These are phyloP conservation scores for Matsumyia berberina DNA, from an alignment of 2,888 invertebrate species.

Conservation along the genomic window DNA sequence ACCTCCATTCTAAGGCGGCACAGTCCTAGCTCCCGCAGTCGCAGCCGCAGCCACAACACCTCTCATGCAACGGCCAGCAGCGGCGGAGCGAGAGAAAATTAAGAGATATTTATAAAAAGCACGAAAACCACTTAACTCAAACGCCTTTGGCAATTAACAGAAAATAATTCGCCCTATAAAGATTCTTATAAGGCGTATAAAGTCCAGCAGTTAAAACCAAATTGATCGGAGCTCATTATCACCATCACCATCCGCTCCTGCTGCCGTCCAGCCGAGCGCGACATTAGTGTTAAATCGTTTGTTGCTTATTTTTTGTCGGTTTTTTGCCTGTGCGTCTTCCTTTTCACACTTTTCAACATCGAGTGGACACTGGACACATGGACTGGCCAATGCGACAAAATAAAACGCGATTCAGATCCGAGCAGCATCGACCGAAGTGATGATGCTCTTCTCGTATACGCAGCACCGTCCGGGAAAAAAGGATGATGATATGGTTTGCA, in stretches of 20 bases:
- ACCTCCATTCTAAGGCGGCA: slow-evolving; percentile 36
- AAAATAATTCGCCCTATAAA: slow-evolving; percentile 79
- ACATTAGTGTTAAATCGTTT: slow-evolving; percentile 76
- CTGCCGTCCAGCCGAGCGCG: slow-evolving; percentile 58
- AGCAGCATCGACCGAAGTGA: slow-evolving; percentile 5
- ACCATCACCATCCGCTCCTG: slow-evolving; percentile 68
- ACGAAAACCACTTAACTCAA: slow-evolving; percentile 84
- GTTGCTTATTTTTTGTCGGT: slow-evolving; percentile 73
- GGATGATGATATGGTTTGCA: slow-evolving; percentile 57
- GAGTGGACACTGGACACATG: slow-evolving; percentile 33
- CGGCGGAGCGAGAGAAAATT: slow-evolving; percentile 79
- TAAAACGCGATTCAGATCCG: slow-evolving; percentile 26
- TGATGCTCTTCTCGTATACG: slow-evolving; percentile 37
- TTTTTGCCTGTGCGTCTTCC: slow-evolving; percentile 27
- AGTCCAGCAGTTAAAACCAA: slow-evolving; percentile 83
- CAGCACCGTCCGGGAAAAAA: slow-evolving; percentile 22
- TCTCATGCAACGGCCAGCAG: slow-evolving; percentile 53
- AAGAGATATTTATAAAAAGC: slow-evolving; percentile 84
- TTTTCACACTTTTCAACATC: slow-evolving; percentile 66
- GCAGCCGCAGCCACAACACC: slow-evolving; percentile 27
- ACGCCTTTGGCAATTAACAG: slow-evolving; percentile 84
- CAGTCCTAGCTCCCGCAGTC: slow-evolving; percentile 17
- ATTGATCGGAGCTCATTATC: slow-evolving; percentile 81
- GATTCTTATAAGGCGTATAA: slow-evolving; percentile 79
- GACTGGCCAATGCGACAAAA: slow-evolving; percentile 37